Percentiles rank a stretch among this genome's conserved stretches.
phyloP scores from a whole-genome alignment of 1,140 invertebrate genomes.

The Caenorhabditis remanei region DNA sequence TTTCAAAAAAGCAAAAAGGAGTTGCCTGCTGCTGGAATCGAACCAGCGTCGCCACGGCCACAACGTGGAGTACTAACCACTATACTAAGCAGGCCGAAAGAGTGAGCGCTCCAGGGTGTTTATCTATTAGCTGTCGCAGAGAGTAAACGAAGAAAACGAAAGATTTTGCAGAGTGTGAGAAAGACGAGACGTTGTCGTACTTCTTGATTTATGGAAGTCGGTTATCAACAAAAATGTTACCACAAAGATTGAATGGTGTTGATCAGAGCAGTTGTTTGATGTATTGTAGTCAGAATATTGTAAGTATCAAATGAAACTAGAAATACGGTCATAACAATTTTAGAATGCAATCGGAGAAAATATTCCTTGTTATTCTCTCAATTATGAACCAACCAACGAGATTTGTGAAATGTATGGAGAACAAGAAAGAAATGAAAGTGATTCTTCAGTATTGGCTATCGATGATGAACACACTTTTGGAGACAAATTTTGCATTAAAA shows the following conservation, averaged over 20 bases:
- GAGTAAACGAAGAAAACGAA: neutral
- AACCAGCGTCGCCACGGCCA: constrained; percentile 75
- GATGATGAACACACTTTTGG: constrained; percentile 57
- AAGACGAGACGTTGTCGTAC: constrained; percentile 53
- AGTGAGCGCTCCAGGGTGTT: neutral
- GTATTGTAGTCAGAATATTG: constrained; percentile 64
- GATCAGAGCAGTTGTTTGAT: constrained; percentile 62
- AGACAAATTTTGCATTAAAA: constrained; percentile 61
- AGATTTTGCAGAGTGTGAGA: constrained; percentile 38
- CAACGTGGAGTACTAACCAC: constrained; percentile 76
- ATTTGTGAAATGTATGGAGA: constrained; percentile 58
- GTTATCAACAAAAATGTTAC: constrained; percentile 40
- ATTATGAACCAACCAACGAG: constrained; percentile 58
- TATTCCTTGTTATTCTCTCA: constrained; percentile 50
- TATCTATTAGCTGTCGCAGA: neutral
- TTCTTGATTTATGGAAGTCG: constrained; percentile 50
- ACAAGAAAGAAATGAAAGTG: constrained; percentile 18
- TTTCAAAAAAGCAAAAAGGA: constrained; percentile 1
- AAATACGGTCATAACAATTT: neutral
- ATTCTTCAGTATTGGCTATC: constrained; percentile 17
- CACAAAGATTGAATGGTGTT: constrained; percentile 54
- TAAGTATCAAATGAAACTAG: constrained; percentile 3
- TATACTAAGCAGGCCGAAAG: constrained; percentile 59
- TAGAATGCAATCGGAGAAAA: constrained; percentile 57
- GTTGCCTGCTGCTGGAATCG: constrained; percentile 68